phyloP scores from a whole-genome alignment of 2,113 vertebrate genomes.

The Corythornis madagascariensis region DNA sequence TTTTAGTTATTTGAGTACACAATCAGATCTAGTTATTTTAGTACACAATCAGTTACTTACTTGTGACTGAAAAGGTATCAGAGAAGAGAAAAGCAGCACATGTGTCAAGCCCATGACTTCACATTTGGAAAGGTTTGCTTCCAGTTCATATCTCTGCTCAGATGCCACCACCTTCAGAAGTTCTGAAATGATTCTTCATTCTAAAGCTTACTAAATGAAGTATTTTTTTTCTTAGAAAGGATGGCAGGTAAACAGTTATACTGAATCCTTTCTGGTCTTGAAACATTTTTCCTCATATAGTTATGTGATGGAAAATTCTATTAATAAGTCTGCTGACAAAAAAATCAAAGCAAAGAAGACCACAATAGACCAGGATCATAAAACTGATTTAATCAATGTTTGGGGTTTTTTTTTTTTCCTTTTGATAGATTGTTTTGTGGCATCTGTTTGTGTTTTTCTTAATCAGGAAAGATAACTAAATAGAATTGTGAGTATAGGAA shows the following conservation, averaged over 20 bases:
- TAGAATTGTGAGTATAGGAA: neutral
- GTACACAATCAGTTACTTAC: neutral
- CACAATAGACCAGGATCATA: neutral
- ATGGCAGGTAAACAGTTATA: neutral
- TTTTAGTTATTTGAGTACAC: neutral
- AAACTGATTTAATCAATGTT: neutral
- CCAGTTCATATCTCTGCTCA: neutral
- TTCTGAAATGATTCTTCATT: neutral
- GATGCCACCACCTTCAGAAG: neutral
- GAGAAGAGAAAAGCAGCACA: neutral
- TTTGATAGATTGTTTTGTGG: neutral
- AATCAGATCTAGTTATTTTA: neutral
- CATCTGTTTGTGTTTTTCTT: neutral
- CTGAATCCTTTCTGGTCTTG: neutral
- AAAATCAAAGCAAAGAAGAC: neutral
- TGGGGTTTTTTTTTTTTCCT: neutral
- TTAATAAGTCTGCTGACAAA: neutral
- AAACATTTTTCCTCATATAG: neutral
- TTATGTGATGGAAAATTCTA: neutral
- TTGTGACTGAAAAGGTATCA: neutral
- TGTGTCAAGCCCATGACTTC: neutral
- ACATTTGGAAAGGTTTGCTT: neutral
- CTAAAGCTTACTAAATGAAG: neutral
- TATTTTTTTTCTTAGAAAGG: neutral
- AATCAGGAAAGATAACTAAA: neutral